Evolutionary conservation across 2,113 vertebrate genomes (phyloP), one percentile per base, ranked within the genome.

Genomic region (Engraulis encrasicolus): DNA sequence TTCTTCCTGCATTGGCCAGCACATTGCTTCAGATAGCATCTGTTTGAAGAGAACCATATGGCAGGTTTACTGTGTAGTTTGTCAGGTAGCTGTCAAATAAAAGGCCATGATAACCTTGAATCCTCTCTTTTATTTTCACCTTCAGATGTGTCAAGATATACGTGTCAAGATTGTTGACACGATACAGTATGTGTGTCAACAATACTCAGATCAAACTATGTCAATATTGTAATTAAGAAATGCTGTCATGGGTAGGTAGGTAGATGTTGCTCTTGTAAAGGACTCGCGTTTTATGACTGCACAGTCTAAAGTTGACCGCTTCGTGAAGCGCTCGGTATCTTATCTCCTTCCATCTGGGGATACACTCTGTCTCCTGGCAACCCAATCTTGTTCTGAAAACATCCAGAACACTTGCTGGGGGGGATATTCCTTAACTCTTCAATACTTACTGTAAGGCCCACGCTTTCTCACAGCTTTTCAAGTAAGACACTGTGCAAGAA

Each of bases 21-120:
- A 45, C n/a, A 23, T 50, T 66, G 71, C 82, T 77, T 83, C 84
- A 90, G 87, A 86, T 88, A 87, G 85, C 89, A 88, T 58, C 79
- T 87, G 80, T 78, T 78, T 81, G 85, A 61, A 85, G 81, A 86
- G 23, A 66, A 66, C 7, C 58, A 66, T 27, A 66, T 87, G 89
- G 87, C 88, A 92, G 89, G 92, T 94, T 92, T 93, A 92, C 86
- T 88, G 86, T 90, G 84, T 83, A 58, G 89, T 87, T 91, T 92
- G 93, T 94, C 92, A 93, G 94, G 90, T 79, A 81, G 82, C 80
- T 5, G 52, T 84, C 91, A 86, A 89, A 88, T 92, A 92, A 93
- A 94, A 92, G 91, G 89, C 89, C 91, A 85, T 54, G 90, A 91
- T 91, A 90, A 92, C 89, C 89, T 85, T 90, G 79, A 85, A 82